Percentiles rank a stretch among this genome's conserved stretches.
phyloP scores from a whole-genome alignment of 1,140 invertebrate species.

The Drosophila lini region DNA sequence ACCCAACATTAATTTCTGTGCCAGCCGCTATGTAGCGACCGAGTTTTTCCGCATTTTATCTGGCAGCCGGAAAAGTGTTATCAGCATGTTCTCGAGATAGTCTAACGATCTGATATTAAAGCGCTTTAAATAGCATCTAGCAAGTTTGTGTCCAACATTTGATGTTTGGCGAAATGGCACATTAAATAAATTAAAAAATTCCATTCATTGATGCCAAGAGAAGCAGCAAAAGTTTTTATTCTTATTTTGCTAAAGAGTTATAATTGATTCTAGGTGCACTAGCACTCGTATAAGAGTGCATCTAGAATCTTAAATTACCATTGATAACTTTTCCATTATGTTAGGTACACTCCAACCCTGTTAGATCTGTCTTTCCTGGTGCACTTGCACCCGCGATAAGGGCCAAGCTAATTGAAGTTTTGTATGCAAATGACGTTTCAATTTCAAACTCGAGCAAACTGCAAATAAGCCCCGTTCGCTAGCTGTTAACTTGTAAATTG shows the following conservation, averaged over 20 bases:
- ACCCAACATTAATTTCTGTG: conserved; percentile 26
- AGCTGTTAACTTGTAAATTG: conserved; percentile 33
- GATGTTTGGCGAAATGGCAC: conserved; percentile 29
- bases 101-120: conserved; percentile 56
- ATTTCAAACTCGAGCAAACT: conserved; percentile 26
- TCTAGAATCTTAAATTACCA: neutral
- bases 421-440: conserved; percentile 52
- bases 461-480: conserved; percentile 17
- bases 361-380: neutral
- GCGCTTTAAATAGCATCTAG: conserved; percentile 70
- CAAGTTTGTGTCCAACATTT: conserved; percentile 21
- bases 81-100: conserved; percentile 39
- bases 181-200: conserved; percentile 73
- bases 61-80: conserved; percentile 22
- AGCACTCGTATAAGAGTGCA: neutral
- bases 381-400: conserved; percentile 7
- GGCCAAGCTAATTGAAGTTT: conserved; percentile 18
- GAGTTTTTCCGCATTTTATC: conserved; percentile 15
- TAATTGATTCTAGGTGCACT: neutral
- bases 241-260: neutral
- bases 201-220: neutral
- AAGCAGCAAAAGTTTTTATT: neutral
- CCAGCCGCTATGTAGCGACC: neutral
- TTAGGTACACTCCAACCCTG: neutral
- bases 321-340: neutral